phyloP scores from a whole-genome alignment of 2,797 vertebrate genomes.

The Brotula barbata region DNA sequence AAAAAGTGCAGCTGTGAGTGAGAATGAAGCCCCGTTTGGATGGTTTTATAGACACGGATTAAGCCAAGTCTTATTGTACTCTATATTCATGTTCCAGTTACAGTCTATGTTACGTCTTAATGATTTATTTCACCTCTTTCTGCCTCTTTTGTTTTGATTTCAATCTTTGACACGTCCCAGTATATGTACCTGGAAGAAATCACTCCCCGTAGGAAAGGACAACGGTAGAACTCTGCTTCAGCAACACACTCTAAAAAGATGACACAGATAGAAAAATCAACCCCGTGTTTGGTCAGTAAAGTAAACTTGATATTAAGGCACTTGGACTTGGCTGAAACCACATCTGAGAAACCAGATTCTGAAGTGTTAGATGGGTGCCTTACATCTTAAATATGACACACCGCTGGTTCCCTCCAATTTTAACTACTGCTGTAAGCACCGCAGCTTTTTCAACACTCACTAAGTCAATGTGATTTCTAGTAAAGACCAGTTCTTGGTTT shows the following conservation, averaged over 20 bases:
- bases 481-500: constrained; percentile 21
- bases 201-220: constrained; percentile 17
- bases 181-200: constrained; percentile 33
- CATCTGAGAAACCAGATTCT: constrained; percentile 32
- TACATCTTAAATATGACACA: constrained; percentile 42
- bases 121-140: constrained; percentile 13
- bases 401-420: constrained; percentile 23
- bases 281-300: not conserved
- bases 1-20: constrained; percentile 57
- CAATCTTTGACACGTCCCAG: constrained; percentile 43
- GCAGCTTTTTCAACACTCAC: constrained; percentile 30
- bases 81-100: constrained; percentile 33
- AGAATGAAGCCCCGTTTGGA: constrained; percentile 41
- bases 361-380: constrained; percentile 49
- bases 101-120: constrained; percentile 41
- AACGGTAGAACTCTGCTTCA: constrained; percentile 18
- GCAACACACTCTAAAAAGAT: constrained; percentile 2
- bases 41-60: constrained; percentile 53
- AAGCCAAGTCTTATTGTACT: constrained; percentile 38
- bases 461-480: constrained; percentile 50
- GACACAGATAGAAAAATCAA: not conserved
- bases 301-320: constrained; percentile 6
- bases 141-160: constrained; percentile 35
- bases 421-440: constrained; percentile 16
- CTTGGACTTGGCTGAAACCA: constrained; percentile 7